These are phyloP conservation scores for Erynnis tages DNA, from an alignment of 2,888 invertebrate species.

Conservation along the genomic window DNA sequence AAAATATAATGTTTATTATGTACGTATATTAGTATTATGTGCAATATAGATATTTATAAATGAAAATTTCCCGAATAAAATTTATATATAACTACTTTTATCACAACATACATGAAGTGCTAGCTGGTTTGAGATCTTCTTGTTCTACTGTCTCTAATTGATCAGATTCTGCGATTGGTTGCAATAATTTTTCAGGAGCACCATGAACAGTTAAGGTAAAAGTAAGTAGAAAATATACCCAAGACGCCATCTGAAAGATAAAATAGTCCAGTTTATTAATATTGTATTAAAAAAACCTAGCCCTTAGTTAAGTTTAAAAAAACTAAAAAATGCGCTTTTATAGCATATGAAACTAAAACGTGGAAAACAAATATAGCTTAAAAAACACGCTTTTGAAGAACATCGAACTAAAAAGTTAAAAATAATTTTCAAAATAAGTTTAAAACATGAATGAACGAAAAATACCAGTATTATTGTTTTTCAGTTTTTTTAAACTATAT, in stretches of 20 bases:
- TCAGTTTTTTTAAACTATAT: too few species aligned
- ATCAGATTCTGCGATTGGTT: constrained; percentile 28
- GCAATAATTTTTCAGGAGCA: constrained; percentile 40
- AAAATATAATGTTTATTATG: not conserved
- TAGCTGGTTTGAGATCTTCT: constrained; percentile 33
- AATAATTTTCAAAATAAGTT: too few species aligned
- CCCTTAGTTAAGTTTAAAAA: not conserved
- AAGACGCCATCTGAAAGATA: constrained; percentile 53
- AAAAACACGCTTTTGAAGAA: too few species aligned
- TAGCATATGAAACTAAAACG: too few species aligned
- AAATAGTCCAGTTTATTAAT: not conserved
- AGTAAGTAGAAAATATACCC: constrained; percentile 39
- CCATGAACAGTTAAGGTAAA: constrained; percentile 41
- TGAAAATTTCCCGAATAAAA: too few species aligned
- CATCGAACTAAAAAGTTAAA: too few species aligned
- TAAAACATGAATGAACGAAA: too few species aligned
- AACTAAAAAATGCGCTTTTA: too few species aligned
- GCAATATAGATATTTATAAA: too few species aligned
- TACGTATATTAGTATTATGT: not conserved
- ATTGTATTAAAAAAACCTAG: not conserved
- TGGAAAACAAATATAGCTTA: too few species aligned
- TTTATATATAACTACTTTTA: too few species aligned
- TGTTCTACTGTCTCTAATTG: constrained; percentile 20
- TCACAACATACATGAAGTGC: constrained; percentile 34
- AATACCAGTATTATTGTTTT: too few species aligned